phyloP scores from a whole-genome alignment of 2,888 invertebrate genomes.

The Thumatha senex region DNA sequence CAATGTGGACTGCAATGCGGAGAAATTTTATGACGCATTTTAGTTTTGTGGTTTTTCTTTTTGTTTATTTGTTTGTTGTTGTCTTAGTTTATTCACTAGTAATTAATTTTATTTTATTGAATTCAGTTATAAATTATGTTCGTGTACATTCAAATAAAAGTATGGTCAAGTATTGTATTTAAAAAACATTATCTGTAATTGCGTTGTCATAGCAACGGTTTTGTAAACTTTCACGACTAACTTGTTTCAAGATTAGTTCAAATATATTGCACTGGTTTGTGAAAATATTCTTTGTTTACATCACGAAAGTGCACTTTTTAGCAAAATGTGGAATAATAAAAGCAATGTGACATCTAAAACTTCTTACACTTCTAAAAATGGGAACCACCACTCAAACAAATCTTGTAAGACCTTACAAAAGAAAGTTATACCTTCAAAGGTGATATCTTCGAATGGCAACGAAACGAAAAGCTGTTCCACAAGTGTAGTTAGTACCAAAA shows the following conservation, averaged over 20 bases:
- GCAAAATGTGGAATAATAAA: slow-evolving; percentile 22
- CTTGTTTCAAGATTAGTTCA: not conserved
- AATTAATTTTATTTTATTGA: too few species aligned
- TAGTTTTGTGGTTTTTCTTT: too few species aligned
- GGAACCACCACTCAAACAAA: slow-evolving; percentile 19
- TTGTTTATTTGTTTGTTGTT: too few species aligned
- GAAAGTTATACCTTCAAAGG: slow-evolving; percentile 52
- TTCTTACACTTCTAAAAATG: slow-evolving; percentile 16
- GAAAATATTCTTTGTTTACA: not conserved
- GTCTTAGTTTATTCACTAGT: too few species aligned
- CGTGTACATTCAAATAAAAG: too few species aligned
- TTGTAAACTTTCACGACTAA: not conserved
- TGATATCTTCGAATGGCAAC: slow-evolving; percentile 25
- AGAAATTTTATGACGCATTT: too few species aligned
- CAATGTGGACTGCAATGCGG: too few species aligned
- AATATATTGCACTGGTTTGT: not conserved
- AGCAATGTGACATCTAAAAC: slow-evolving; percentile 18
- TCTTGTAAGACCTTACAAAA: slow-evolving; percentile 34
- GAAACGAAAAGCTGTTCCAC: slow-evolving; percentile 54
- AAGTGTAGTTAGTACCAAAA: slow-evolving; percentile 36
- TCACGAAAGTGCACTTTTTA: too few species aligned
- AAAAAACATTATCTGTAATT: not conserved
- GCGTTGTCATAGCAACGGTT: slow-evolving; percentile 11
- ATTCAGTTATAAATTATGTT: too few species aligned
- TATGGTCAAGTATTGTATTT: too few species aligned